Base-by-base conservation (phyloP, 2,888 invertebrate genomes). In the Proisotoma minuta region DNA sequence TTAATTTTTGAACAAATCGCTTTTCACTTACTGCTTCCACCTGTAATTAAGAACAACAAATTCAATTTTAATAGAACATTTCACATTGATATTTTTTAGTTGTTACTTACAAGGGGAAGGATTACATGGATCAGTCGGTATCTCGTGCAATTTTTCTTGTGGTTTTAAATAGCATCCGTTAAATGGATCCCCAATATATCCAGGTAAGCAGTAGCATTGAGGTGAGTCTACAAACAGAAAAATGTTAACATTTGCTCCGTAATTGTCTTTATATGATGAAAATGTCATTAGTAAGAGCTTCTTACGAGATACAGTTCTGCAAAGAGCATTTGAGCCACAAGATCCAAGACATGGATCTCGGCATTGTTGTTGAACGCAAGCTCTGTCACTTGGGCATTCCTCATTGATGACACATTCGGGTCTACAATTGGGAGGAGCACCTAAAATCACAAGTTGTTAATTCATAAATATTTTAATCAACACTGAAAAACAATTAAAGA, bases 61-160 rank as follows among this genome's bases (percentile, higher is more conserved):
- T n/a, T n/a, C n/a, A n/a, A n/a, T n/a, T n/a, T n/a, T n/a, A n/a
- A n/a, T n/a, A 74, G 81, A 82, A 75, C 91, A 91, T 69, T 82
- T 80, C 23, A 90, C 86, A 76, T 88, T 89, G n/a, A n/a, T n/a
- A n/a, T n/a, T n/a, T n/a, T n/a, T n/a, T n/a, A n/a, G n/a, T 51
- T 85, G 85, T n/a, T n/a, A n/a, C n/a, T n/a, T n/a, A 75, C 92
- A 93, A 0, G 91, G 91, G 43, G 89, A 88, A 64, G 90, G 89
- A 76, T 84, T 85, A 79, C 92, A 92, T 15, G 88, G 89, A 77
- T 91, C 87, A 4, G 62, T n/a, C 3, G 20, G 39, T 18, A 43
- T 4, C 43, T 12, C 5, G 4, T 15, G 43, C 5, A 27, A 20
- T 34, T n/a, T 34, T n/a, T 34, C 10, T 39, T 58, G 43, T 27